Percentiles rank a stretch among this genome's conserved stretches.
Evolutionary conservation across 2,888 invertebrate genomes (phyloP).

Genomic region (Synanthedon tipuliformis): DNA sequence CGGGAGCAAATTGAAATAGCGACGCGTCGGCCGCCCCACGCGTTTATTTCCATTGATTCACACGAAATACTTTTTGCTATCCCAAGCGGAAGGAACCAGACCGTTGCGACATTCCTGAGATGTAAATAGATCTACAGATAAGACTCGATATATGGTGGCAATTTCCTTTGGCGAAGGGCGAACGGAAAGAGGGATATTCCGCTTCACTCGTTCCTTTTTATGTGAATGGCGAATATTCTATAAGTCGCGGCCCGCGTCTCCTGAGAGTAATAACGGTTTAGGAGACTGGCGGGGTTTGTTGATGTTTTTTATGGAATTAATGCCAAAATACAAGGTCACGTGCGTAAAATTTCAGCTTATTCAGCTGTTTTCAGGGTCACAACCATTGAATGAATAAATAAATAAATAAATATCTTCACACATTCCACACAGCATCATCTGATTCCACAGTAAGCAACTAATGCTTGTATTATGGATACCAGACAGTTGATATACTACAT

Average conservation of each 20-base stretch:
- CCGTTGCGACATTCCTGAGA: slow-evolving; percentile 32
- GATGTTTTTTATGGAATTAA: not conserved
- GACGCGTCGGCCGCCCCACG: not conserved
- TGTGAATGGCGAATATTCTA: slow-evolving; percentile 30
- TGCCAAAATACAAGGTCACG: not conserved
- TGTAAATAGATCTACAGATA: slow-evolving; percentile 58
- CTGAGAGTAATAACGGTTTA: slow-evolving; percentile 1
- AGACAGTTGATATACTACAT: no score
- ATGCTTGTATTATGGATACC: no score
- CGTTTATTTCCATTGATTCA: slow-evolving; percentile 10
- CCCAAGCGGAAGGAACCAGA: slow-evolving; percentile 23
- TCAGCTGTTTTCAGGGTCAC: no score
- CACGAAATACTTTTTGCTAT: slow-evolving; percentile 14
- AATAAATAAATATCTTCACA: no score
- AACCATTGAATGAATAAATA: no score
- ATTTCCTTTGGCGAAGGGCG: slow-evolving; percentile 51
- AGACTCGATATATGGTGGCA: slow-evolving; percentile 56
- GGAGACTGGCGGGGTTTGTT: not conserved
- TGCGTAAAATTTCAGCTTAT: no score
- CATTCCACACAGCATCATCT: no score
- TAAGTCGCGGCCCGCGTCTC: slow-evolving; percentile 2
- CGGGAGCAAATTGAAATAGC: slow-evolving; percentile 6
- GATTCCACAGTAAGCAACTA: no score
- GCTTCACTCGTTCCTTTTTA: slow-evolving; percentile 38
- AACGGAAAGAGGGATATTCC: slow-evolving; percentile 41